phyloP scores from a whole-genome alignment of 2,113 vertebrate genomes.

The Aldabrachelys gigantea region DNA sequence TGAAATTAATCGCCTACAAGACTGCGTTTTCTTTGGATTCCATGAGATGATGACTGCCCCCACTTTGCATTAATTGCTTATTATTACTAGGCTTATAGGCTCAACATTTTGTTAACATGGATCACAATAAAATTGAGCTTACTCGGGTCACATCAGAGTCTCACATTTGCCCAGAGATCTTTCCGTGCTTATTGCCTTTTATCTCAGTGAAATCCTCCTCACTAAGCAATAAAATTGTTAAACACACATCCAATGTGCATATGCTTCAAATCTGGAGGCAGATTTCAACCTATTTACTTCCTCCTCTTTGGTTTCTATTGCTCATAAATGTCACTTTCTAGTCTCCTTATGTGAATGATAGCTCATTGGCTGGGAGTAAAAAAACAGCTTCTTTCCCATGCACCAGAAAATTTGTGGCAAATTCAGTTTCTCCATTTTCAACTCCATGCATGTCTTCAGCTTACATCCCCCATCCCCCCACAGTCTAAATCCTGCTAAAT shows the following conservation, averaged over 20 bases:
- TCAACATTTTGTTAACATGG: constrained; percentile 47
- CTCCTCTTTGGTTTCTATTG: not conserved
- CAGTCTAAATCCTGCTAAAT: not conserved
- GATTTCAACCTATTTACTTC: not conserved
- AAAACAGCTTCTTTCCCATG: not conserved
- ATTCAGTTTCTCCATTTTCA: not conserved
- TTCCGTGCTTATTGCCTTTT: constrained; percentile 46
- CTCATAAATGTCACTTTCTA: not conserved
- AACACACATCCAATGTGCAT: constrained; percentile 19
- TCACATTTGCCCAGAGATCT: constrained; percentile 46
- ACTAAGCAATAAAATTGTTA: not conserved
- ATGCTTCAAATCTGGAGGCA: not conserved
- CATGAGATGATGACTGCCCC: constrained; percentile 29
- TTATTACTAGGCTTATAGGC: constrained; percentile 29
- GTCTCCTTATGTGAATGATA: not conserved
- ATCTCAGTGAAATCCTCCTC: not conserved
- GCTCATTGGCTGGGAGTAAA: not conserved
- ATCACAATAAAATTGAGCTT: constrained; percentile 49
- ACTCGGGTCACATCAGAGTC: constrained; percentile 42
- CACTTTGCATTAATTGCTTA: constrained; percentile 62
- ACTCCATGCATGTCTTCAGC: not conserved
- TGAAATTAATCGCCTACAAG: constrained; percentile 49
- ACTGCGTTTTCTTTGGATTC: constrained; percentile 37
- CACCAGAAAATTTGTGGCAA: fast-evolving
- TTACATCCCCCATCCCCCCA: not conserved